A percentile compares a stretch with the other conserved stretches of the same genome.
Evolutionary conservation across 2,797 vertebrate genomes (phyloP).

Genomic region (Chelonia mydas): DNA sequence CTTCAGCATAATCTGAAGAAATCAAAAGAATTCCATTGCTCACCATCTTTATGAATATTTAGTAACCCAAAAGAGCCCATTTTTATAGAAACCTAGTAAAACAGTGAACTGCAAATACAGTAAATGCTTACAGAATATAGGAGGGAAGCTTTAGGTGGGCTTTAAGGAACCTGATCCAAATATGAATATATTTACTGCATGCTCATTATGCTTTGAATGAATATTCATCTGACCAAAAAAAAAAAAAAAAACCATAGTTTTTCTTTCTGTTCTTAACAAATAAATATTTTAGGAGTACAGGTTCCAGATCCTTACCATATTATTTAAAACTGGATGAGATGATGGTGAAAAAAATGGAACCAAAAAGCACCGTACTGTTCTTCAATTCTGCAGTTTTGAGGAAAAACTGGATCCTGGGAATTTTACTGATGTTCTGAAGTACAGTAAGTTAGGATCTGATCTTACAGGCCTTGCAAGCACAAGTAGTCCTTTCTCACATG

Average conservation of each 20-base stretch:
- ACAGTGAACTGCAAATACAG: constrained; percentile 1
- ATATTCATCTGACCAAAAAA: not conserved
- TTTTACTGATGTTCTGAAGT: constrained; percentile 55
- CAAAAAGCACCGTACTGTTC: constrained; percentile 50
- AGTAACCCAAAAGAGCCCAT: not conserved
- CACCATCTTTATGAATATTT: not conserved
- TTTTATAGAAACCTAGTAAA: constrained; percentile 26
- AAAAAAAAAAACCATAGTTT: not conserved
- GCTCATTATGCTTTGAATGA: constrained; percentile 32
- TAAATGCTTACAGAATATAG: constrained; percentile 1
- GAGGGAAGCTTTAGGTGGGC: constrained; percentile 41
- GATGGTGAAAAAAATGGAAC: constrained; percentile 15
- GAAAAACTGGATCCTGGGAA: constrained; percentile 53
- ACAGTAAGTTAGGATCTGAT: constrained; percentile 20
- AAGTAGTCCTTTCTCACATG: not conserved
- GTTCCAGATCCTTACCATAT: constrained; percentile 24
- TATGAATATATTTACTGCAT: not conserved
- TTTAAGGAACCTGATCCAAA: constrained; percentile 27
- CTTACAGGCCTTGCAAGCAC: not conserved
- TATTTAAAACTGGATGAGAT: constrained; percentile 61
- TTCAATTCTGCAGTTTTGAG: constrained; percentile 41
- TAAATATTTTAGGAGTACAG: constrained; percentile 48
- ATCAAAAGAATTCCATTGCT: not conserved
- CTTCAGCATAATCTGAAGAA: constrained; percentile 15
- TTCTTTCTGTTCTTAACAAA: constrained; percentile 24